Evolutionary conservation across 2,888 invertebrate genomes (phyloP).

Genomic region (Pseudeuparius sepicola): DNA sequence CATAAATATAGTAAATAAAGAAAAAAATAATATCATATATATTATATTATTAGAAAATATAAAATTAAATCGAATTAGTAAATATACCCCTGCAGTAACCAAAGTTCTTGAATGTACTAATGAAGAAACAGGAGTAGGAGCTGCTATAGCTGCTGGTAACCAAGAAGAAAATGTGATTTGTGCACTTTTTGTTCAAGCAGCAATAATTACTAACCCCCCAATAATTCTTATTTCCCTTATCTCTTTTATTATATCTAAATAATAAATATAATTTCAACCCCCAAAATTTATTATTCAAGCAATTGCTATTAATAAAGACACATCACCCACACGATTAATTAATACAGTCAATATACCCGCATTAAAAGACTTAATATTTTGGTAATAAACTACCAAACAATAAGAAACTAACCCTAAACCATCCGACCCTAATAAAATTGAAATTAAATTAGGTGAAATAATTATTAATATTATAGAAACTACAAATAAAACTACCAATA

Average conservation of each 20-base stretch:
- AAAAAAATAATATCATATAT: slow-evolving; percentile 48
- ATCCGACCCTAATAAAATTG: slow-evolving; percentile 61
- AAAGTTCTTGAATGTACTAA: slow-evolving; percentile 30
- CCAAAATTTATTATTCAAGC: slow-evolving; percentile 19
- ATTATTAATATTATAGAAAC: slow-evolving; percentile 45
- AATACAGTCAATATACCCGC: slow-evolving; percentile 63
- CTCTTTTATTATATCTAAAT: slow-evolving; percentile 14
- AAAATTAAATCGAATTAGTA: slow-evolving; percentile 58
- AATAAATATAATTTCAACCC: slow-evolving; percentile 17
- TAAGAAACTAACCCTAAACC: slow-evolving; percentile 63
- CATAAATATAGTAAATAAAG: slow-evolving; percentile 50
- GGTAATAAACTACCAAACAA: slow-evolving; percentile 63
- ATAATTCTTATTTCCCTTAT: slow-evolving; percentile 12
- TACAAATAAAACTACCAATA: slow-evolving; percentile 55
- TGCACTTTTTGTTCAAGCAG: slow-evolving; percentile 66
- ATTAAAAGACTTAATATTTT: slow-evolving; percentile 57
- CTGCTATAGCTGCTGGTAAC: slow-evolving; percentile 43
- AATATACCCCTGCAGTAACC: slow-evolving; percentile 64
- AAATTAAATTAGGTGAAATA: slow-evolving; percentile 17
- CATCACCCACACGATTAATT: slow-evolving; percentile 66
- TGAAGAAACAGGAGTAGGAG: slow-evolving; percentile 53
- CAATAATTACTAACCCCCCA: slow-evolving; percentile 30
- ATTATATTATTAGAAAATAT: slow-evolving; percentile 40
- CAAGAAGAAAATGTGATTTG: slow-evolving; percentile 74
- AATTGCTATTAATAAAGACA: slow-evolving; percentile 47